Evolutionary conservation across 2,888 invertebrate species (phyloP).

Genomic region (Dastarcus helophoroides): DNA sequence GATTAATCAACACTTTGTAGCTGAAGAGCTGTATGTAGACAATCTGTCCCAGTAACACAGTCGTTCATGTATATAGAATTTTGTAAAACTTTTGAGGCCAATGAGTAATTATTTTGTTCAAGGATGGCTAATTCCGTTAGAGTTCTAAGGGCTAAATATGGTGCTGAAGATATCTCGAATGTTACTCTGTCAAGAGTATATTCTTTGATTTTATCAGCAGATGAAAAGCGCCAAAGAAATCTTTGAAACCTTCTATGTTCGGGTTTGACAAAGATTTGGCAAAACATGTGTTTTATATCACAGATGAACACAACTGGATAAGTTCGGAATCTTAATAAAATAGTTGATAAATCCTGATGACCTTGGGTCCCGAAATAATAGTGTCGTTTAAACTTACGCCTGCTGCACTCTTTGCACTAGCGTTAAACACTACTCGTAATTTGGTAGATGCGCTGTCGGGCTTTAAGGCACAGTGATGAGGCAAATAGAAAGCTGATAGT

Average conservation of each 20-base stretch:
- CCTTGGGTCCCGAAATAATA: conserved; percentile 6
- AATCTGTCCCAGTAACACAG: conserved; percentile 1
- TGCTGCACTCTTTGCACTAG: conserved; percentile 5
- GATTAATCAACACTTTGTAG: conserved; percentile 5
- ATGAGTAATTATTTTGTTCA: conserved; percentile 3
- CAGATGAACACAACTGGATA: conserved; percentile 8
- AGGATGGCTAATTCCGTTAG: conserved; percentile 2
- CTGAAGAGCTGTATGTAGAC: conserved; percentile 4
- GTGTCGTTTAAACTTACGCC: conserved; percentile 6
- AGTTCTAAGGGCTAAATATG: conserved; percentile 4
- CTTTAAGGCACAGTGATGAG: conserved; percentile 5
- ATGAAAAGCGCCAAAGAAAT: conserved; percentile 6
- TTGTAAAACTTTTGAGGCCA: conserved; percentile 4
- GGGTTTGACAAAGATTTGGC: conserved; percentile 2
- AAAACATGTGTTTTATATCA: conserved; percentile 6
- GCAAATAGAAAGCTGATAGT: conserved; percentile 7
- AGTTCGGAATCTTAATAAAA: too few species aligned
- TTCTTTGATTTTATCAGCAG: conserved; percentile 4
- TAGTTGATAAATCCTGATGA: conserved; percentile 7
- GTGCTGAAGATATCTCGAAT: conserved; percentile 5
- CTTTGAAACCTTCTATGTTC: conserved; percentile 6
- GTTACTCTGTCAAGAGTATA: conserved; percentile 4
- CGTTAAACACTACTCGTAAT: conserved; percentile 7
- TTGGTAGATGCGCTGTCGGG: conserved; percentile 6
- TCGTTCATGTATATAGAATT: conserved; percentile 5